These are phyloP conservation scores for Ochlodes sylvanus DNA, from an alignment of 2,888 invertebrate genomes.

Conservation along the genomic window DNA sequence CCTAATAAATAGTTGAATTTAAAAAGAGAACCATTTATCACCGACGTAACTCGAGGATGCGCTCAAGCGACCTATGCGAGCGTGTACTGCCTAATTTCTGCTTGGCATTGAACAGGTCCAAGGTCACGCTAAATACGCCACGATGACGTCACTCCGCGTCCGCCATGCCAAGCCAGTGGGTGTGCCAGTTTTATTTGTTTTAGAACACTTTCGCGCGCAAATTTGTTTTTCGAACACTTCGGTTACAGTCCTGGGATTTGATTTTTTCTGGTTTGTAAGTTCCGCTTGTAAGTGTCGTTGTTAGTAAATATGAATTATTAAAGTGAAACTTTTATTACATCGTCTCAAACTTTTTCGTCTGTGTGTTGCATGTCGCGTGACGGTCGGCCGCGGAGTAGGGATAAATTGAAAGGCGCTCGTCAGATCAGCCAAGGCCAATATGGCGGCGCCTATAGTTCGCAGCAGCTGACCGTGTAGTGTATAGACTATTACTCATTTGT, in stretches of 20 bases:
- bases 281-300: too few species aligned
- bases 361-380: too few species aligned
- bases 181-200: constrained; percentile 56
- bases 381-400: too few species aligned
- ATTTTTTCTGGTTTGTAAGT: constrained; percentile 12
- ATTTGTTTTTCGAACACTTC: constrained; percentile 36
- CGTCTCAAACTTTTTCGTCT: too few species aligned
- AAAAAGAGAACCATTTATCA: not conserved
- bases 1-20: too few species aligned
- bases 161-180: constrained; percentile 51
- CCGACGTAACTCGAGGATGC: constrained; percentile 14
- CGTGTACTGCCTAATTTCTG: constrained; percentile 59
- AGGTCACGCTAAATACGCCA: constrained; percentile 70
- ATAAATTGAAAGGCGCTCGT: too few species aligned
- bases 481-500: too few species aligned
- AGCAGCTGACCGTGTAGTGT: too few species aligned
- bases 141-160: constrained; percentile 69
- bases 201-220: constrained; percentile 43
- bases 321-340: too few species aligned
- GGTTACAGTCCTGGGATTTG: constrained; percentile 25
- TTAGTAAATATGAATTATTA: too few species aligned
- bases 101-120: constrained; percentile 77
- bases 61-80: constrained; percentile 6
- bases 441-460: too few species aligned
- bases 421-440: too few species aligned